Base-by-base conservation (phyloP, 2,888 invertebrate genomes). In the Folsomia candida region DNA sequence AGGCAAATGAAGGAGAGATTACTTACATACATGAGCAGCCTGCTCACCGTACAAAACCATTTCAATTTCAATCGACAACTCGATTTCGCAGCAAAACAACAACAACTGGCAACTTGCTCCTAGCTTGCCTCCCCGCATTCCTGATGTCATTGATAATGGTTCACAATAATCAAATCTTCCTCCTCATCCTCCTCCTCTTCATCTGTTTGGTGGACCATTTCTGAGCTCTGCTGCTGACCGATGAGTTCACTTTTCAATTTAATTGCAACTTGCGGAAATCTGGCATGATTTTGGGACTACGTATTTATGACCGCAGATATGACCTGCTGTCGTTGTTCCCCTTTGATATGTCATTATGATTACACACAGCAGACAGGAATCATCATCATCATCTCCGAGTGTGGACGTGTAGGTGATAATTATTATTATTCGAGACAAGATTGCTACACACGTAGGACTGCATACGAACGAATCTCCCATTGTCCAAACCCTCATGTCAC, bases 111-210 rank as follows among this genome's bases (percentile, higher is more conserved):
- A n/a, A n/a, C 29, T 62, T 18, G 25, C 37, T 62, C 28, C 37
- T 29, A 6, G 29, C 24, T 22, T 62, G n/a, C 62, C 20, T 20
- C 25, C 28, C 62, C 22, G 51, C 65, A 65, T 65, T 65, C 65
- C 65, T 65, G 18, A 57, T 65, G 65, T 65, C 65, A 65, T 54
- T 64, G 62, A 29, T 62, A 62, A 62, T 62, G 62, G 62, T 37
- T 37, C 6, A 14, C 37, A n/a, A n/a, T n/a, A 37, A 37, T 37
- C 37, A 37, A 37, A 37, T 37, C 14, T 37, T 54, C 54, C 54
- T 14, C 20, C 54, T 20, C n/a, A 6, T 20, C 54, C 47, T 18
- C 9, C 9, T 47, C 18, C 47, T 18, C 18, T 47, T 11, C 9
- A 47, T 47, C 47, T 18, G n/a, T n/a, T n/a, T n/a, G n/a, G n/a